phyloP scores from a whole-genome alignment of 1,140 invertebrate genomes.

The Drosophila yakuba region DNA sequence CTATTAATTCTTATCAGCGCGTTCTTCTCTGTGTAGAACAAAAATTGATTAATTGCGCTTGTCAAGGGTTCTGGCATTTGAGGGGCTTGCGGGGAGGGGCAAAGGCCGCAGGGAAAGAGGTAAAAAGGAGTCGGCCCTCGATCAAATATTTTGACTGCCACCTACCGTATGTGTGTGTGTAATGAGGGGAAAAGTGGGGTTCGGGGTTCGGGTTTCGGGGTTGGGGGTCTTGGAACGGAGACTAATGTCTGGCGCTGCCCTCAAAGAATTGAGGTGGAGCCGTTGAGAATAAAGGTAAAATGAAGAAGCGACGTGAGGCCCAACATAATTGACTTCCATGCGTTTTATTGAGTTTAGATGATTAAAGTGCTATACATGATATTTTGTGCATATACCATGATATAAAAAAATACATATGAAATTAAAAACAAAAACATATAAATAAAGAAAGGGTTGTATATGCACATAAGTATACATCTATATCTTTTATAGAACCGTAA shows the following conservation, averaged over 20 bases:
- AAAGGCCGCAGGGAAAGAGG: background rate
- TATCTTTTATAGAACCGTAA: no score
- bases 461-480: no score
- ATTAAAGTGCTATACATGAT: no score
- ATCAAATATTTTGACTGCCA: conserved; percentile 72
- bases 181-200: conserved; percentile 2
- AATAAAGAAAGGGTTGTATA: no score
- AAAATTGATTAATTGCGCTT: conserved; percentile 68
- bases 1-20: background rate
- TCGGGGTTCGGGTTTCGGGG: no score
- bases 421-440: no score
- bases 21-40: conserved; percentile 12
- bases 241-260: conserved; percentile 48
- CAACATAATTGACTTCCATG: no score
- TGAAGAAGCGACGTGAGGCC: background rate
- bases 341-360: no score
- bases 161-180: background rate
- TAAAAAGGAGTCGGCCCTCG: conserved; percentile 47
- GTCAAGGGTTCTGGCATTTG: conserved; percentile 27
- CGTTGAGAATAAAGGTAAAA: background rate
- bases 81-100: background rate
- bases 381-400: no score
- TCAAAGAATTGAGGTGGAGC: conserved; percentile 1
- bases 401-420: no score
- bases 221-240: background rate